Conservation (phyloP, 2,888 invertebrate genomes). For the Harmothoe impar region DNA sequence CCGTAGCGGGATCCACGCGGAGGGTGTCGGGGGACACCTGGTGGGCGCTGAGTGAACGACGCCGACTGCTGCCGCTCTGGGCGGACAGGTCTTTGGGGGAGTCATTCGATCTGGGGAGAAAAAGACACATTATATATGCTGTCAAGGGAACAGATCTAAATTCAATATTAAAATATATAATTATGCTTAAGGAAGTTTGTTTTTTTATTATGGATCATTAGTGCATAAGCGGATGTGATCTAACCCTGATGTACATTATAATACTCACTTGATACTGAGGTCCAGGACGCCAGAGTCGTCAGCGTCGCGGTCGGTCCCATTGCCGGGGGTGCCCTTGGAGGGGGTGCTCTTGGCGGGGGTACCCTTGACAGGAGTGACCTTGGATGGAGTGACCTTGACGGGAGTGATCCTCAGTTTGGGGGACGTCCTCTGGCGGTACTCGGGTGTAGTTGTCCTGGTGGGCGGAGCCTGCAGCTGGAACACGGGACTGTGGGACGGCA, state of each 20-base stretch:
- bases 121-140: not conserved
- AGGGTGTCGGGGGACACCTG: not conserved
- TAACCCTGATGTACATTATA: too few relatives aligned
- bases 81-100: not conserved
- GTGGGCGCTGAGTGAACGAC: not conserved
- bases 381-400: too few relatives aligned
- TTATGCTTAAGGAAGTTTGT: too few relatives aligned
- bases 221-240: too few relatives aligned
- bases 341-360: too few relatives aligned
- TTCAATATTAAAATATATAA: too few relatives aligned
- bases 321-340: not conserved
- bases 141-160: not conserved
- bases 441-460: not conserved
- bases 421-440: not conserved
- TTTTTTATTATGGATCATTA: too few relatives aligned
- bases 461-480: not conserved
- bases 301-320: not conserved
- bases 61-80: not conserved
- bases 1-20: not conserved
- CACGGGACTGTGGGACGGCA: not conserved
- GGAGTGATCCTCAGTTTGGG: not conserved
- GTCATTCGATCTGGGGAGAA: constrained; percentile 38
- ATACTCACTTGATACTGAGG: constrained; percentile 35
- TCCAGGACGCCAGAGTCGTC: constrained; percentile 43
- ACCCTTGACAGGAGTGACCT: too few relatives aligned